Conservation (phyloP, 2,797 vertebrate species). For the Acridotheres tristis region DNA sequence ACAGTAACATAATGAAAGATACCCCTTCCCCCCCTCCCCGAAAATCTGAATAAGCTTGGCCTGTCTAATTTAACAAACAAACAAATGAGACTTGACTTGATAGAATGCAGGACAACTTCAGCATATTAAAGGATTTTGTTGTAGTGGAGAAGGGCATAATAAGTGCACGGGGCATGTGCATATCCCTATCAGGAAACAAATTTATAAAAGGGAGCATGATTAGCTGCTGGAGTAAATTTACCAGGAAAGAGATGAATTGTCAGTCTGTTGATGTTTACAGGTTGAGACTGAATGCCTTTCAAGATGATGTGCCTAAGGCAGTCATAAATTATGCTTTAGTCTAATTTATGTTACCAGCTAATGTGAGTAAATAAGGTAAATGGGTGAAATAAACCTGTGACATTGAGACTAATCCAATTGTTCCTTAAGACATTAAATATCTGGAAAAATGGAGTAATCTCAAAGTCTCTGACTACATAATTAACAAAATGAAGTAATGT, state of each 20-base stretch:
- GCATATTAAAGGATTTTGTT: neutral
- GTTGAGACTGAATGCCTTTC: conserved; percentile 14
- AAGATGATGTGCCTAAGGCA: neutral
- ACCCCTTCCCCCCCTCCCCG: neutral
- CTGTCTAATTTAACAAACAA: neutral
- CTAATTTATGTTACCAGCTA: conserved; percentile 2
- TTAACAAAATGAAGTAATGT: neutral
- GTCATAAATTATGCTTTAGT: conserved; percentile 21
- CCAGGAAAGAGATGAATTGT: neutral
- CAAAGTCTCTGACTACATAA: neutral
- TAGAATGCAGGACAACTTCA: neutral
- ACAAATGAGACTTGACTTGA: neutral
- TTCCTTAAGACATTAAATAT: neutral
- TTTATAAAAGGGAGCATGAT: neutral
- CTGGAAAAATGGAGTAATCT: neutral
- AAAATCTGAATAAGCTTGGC: neutral
- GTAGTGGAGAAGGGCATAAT: neutral
- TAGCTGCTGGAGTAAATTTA: neutral
- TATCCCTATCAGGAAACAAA: neutral
- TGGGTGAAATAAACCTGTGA: conserved; percentile 25
- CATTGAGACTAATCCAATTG: conserved; percentile 7
- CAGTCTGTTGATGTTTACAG: neutral
- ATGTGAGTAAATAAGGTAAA: conserved; percentile 33
- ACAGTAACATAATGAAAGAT: neutral
- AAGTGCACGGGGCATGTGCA: neutral